phyloP scores from a whole-genome alignment of 2,113 vertebrate genomes.

The Arothron firmamentum region DNA sequence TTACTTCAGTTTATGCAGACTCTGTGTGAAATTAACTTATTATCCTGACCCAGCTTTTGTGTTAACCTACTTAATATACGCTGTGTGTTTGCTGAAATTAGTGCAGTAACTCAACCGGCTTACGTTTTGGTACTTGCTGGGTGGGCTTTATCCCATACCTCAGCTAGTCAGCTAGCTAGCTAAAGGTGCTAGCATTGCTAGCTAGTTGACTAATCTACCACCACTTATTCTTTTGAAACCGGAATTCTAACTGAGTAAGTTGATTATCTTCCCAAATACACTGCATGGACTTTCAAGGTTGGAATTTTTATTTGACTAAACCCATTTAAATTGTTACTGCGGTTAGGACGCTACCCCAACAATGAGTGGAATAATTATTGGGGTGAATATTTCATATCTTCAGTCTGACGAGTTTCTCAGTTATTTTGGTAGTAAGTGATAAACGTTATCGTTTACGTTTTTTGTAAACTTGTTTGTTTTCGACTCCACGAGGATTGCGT shows the following conservation, averaged over 20 bases:
- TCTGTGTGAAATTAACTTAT: constrained; percentile 34
- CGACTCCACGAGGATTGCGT: background rate
- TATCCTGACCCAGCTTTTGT: constrained; percentile 43
- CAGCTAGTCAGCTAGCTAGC: constrained; percentile 65
- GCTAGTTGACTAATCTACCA: constrained; percentile 51
- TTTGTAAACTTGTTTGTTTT: background rate
- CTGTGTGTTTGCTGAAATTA: constrained; percentile 29
- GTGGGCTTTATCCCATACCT: constrained; percentile 63
- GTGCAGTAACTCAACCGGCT: constrained; percentile 33
- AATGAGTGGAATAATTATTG: constrained; percentile 17
- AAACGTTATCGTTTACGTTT: background rate
- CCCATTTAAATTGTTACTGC: too few relatives aligned
- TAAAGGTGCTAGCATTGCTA: constrained; percentile 54
- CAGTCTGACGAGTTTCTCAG: background rate
- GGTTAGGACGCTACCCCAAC: background rate
- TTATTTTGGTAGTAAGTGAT: background rate
- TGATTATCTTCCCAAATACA: background rate
- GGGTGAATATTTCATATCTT: background rate
- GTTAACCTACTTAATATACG: constrained; percentile 31
- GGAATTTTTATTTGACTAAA: too few relatives aligned
- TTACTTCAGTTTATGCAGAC: constrained; percentile 53
- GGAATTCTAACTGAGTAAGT: constrained; percentile 46
- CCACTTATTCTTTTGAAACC: constrained; percentile 12
- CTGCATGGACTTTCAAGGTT: too few relatives aligned
- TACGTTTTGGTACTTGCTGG: constrained; percentile 45